phyloP scores from a whole-genome alignment of 2,888 invertebrate genomes.

The Epistrophella euchroma region DNA sequence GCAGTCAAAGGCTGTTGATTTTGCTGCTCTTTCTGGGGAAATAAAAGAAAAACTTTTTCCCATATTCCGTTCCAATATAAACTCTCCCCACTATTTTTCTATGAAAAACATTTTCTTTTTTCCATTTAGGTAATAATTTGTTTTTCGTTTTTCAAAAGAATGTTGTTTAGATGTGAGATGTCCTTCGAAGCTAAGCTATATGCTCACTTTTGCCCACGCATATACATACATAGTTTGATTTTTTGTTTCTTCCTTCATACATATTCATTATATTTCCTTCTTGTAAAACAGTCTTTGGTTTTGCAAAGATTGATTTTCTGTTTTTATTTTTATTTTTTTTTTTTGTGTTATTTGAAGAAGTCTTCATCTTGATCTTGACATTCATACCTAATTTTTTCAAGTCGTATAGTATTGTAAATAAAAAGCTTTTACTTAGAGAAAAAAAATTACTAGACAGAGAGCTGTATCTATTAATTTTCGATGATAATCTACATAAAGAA shows the following conservation, averaged over 20 bases:
- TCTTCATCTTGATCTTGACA: neutral
- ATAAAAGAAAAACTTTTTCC: constrained; percentile 48
- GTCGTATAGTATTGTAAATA: too few species aligned
- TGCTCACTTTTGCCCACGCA: neutral
- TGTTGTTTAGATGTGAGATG: neutral
- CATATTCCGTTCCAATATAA: neutral
- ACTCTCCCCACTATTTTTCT: constrained; percentile 10
- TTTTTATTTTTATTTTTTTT: neutral
- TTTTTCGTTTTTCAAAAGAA: constrained; percentile 1
- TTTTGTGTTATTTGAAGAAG: neutral
- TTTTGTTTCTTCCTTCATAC: neutral
- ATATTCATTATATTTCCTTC: neutral
- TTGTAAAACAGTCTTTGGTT: neutral
- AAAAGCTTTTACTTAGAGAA: too few species aligned
- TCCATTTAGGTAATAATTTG: constrained; percentile 30
- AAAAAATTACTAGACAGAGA: too few species aligned
- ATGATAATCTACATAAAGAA: too few species aligned
- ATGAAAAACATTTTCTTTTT: constrained; percentile 34
- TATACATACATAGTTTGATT: neutral
- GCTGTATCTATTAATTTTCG: too few species aligned
- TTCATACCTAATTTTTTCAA: too few species aligned
- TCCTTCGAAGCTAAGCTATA: neutral
- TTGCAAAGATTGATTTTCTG: too few species aligned
- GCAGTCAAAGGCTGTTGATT: constrained; percentile 16
- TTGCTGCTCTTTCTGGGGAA: neutral